phyloP scores from a whole-genome alignment of 2,797 vertebrate genomes.

The Lophius americanus region DNA sequence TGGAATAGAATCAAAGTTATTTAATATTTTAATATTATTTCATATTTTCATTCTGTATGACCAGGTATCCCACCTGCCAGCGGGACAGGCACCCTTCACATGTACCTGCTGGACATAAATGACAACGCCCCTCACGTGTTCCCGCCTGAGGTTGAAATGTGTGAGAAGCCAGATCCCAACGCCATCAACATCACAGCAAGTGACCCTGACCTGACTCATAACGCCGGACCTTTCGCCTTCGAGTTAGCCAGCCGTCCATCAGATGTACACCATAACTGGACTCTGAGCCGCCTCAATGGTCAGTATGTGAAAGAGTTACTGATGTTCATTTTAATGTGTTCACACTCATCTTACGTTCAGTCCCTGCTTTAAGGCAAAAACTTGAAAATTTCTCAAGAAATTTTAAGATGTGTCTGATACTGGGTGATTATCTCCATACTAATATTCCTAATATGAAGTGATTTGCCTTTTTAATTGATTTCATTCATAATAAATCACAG shows the following conservation, averaged over 20 bases:
- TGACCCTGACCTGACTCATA: slow-evolving; percentile 92
- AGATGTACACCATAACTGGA: slow-evolving; percentile 93
- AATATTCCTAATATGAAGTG: no score
- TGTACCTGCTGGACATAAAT: slow-evolving; percentile 93
- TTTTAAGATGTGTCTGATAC: no score
- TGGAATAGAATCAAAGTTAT: no score
- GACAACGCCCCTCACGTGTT: slow-evolving; percentile 94
- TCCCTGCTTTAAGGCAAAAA: no score
- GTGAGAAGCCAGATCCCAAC: slow-evolving; percentile 90
- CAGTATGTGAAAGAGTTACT: slow-evolving; percentile 8
- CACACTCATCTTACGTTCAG: neutral
- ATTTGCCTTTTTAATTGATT: no score
- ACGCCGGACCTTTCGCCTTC: slow-evolving; percentile 93
- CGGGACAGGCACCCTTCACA: slow-evolving; percentile 94
- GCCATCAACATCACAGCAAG: slow-evolving; percentile 94
- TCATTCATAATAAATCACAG: no score
- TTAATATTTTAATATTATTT: no score
- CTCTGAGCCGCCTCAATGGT: slow-evolving; percentile 89
- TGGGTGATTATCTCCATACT: no score
- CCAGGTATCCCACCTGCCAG: slow-evolving; percentile 92
- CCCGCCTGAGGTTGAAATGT: slow-evolving; percentile 94
- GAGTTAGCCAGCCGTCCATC: slow-evolving; percentile 88
- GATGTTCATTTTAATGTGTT: neutral
- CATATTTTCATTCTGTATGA: neutral
- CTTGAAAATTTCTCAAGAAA: no score